Evolutionary conservation across 2,797 vertebrate species (phyloP).

Genomic region (Limnodromus scolopaceus): DNA sequence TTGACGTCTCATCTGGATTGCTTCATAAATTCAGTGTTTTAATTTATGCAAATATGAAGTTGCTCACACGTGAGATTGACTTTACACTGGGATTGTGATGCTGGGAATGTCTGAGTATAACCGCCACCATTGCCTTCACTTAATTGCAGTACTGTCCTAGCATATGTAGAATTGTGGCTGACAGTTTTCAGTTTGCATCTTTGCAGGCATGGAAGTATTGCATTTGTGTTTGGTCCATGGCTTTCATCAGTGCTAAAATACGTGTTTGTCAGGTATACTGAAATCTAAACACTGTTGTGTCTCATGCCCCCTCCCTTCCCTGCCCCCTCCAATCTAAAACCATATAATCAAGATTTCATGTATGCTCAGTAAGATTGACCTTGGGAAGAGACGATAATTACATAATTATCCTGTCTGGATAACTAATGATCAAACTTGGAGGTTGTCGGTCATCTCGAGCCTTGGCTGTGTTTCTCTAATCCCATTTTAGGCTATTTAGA

Average conservation of each 20-base stretch:
- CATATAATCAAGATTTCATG: background rate
- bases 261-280: background rate
- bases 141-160: background rate
- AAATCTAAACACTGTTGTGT: accelerated
- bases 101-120: background rate
- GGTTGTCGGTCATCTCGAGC: background rate
- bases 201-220: background rate
- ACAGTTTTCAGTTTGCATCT: background rate
- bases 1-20: background rate
- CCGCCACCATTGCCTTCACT: background rate
- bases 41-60: background rate
- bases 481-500: background rate
- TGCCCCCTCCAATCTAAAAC: background rate
- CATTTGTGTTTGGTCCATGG: background rate
- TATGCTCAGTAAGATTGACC: background rate
- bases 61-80: background rate
- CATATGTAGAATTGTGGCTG: background rate
- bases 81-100: background rate
- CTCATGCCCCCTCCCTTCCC: background rate
- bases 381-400: background rate
- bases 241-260: background rate
- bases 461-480: slow-evolving; percentile 1
- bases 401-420: background rate
- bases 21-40: background rate
- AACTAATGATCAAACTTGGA: background rate